phyloP scores from a whole-genome alignment of 2,113 vertebrate species.

The Isurus oxyrinchus region DNA sequence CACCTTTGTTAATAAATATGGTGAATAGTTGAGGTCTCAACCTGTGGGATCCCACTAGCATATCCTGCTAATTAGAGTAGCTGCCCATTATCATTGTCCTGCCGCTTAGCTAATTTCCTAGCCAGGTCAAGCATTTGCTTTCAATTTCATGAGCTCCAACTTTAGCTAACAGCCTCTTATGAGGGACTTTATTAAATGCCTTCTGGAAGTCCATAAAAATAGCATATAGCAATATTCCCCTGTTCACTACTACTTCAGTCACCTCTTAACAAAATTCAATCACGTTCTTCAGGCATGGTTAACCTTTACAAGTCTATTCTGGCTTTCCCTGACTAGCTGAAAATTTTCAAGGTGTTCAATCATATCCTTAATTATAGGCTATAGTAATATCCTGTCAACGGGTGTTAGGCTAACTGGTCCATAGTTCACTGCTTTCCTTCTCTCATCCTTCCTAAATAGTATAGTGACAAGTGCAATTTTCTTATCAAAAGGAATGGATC shows the following conservation, averaged over 20 bases:
- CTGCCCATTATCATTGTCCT: neutral
- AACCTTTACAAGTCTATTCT: neutral
- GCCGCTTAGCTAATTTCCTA: neutral
- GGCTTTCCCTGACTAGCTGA: too few species aligned
- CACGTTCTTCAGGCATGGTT: neutral
- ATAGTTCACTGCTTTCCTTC: neutral
- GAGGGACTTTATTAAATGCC: neutral
- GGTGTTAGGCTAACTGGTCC: neutral
- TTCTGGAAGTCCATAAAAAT: neutral
- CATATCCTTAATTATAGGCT: neutral
- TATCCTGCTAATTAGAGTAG: too few species aligned
- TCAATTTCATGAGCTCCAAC: neutral
- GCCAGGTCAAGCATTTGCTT: neutral
- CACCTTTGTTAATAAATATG: neutral
- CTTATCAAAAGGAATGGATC: neutral
- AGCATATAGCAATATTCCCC: neutral
- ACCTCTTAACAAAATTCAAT: neutral
- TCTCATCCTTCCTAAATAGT: neutral
- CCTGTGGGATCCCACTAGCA: neutral
- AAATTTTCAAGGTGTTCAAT: too few species aligned
- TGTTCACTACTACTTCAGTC: neutral
- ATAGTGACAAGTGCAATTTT: neutral
- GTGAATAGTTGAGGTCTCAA: neutral
- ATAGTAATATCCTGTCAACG: neutral
- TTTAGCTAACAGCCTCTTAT: neutral